Evolutionary conservation across 2,113 vertebrate genomes (phyloP).

Genomic region (Oncorhynchus tshawytscha): DNA sequence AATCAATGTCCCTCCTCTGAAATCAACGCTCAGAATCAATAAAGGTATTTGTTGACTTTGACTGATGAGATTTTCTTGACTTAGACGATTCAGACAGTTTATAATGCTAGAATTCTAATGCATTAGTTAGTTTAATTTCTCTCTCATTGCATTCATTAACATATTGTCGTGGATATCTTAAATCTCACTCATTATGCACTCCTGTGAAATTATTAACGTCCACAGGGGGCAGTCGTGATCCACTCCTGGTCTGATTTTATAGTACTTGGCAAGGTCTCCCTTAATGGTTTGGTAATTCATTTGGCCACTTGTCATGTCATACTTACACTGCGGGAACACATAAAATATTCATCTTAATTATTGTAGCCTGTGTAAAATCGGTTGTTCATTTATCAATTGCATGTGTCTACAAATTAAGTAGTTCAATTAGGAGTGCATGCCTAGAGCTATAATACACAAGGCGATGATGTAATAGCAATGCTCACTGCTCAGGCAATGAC

Average conservation of each 20-base stretch:
- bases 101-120: not conserved
- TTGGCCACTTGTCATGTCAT: too few species aligned
- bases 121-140: not conserved
- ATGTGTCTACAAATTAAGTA: not conserved
- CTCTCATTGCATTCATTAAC: too few species aligned
- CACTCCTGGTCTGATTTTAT: not conserved
- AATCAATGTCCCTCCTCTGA: too few species aligned
- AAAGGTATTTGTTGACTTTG: not conserved
- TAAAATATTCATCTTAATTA: too few species aligned
- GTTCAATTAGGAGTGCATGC: too few species aligned
- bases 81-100: not conserved
- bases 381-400: too few species aligned
- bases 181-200: not conserved
- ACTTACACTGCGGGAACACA: too few species aligned
- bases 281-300: not conserved
- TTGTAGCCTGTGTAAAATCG: too few species aligned
- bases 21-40: not conserved
- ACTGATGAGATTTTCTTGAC: too few species aligned
- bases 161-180: too few species aligned
- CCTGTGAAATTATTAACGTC: conserved; percentile 22
- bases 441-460: not conserved
- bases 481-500: conserved; percentile 9
- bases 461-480: conserved; percentile 45
- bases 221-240: conserved; percentile 56
- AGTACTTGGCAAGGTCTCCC: not conserved